Base-by-base conservation (phyloP, 2,888 invertebrate genomes). In the Leistus spinibarbis region DNA sequence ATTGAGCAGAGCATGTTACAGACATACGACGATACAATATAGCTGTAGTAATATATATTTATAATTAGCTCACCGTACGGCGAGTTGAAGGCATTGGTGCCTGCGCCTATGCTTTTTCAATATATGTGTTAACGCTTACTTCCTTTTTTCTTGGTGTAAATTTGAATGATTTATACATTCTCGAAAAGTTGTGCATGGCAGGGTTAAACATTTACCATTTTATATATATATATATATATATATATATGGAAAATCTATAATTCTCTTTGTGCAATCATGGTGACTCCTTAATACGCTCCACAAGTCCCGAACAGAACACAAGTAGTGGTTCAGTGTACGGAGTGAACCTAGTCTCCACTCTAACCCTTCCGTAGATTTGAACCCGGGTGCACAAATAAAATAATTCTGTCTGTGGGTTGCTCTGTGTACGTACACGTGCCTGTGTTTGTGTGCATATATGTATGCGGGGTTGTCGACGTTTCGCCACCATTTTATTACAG, bases 401-500 rank as follows among this genome's bases (percentile, higher is more conserved):
- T 64, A n/a, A 64, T 64, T 64, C 64, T 64, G 7, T n/a, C 1
- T 23, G 16, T 64, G 63, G 19, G 23, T 64, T 2, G 22, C 13
- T 64, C 16, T 64, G 64, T 23, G 17, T 57, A 13, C 9, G 57
- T 57, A 1, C 16, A 13, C 7, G 5, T 57, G 20, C 16, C 9
- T 57, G 57, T 57, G 16, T n/a, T n/a, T n/a, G n/a, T n/a, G n/a
- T n/a, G n/a, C n/a, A n/a, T n/a, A n/a, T n/a, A n/a, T n/a, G 24
- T 17, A 23, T 23, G 64, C 64, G 27, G 24, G 64, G 64, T 64
- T 23, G n/a, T 24, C 64, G 27, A 64, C 23, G 64, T 64, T 64
- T 64, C 72, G 57, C 64, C 24, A 23, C 64, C 64, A 24, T 72
- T 72, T 72, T 72, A 72, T 72, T 72, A 66, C 66, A 66, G 72